phyloP scores from a whole-genome alignment of 1,140 invertebrate species.

The Aplysia californica region DNA sequence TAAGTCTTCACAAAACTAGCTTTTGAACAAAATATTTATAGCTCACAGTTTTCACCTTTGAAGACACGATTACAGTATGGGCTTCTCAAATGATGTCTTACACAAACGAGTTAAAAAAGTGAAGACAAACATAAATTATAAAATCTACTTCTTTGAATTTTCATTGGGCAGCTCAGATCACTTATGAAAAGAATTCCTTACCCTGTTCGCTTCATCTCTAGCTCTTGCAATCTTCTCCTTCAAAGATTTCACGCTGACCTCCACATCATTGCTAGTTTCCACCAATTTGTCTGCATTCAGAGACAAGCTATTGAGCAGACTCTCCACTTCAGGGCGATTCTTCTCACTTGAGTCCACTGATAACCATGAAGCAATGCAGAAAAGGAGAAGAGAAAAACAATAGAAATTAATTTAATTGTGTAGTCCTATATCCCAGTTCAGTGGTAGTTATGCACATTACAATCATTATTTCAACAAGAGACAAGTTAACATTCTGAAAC shows the following conservation, averaged over 20 bases:
- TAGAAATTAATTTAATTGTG: not conserved
- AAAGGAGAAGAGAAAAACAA: conserved; percentile 48
- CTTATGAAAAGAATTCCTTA: conserved; percentile 49
- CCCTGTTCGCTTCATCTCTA: conserved; percentile 78
- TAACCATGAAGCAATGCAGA: too few species aligned
- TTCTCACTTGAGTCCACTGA: conserved; percentile 77
- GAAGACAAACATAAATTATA: not conserved
- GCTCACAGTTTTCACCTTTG: too few species aligned
- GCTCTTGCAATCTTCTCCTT: conserved; percentile 82
- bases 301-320: conserved; percentile 73
- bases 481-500: too few species aligned
- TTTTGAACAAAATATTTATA: too few species aligned
- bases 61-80: too few species aligned
- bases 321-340: conserved; percentile 75
- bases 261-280: conserved; percentile 64
- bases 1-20: too few species aligned
- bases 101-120: too few species aligned
- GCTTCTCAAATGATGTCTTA: too few species aligned
- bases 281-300: conserved; percentile 69
- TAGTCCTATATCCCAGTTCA: too few species aligned
- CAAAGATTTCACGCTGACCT: conserved; percentile 78
- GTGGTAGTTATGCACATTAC: too few species aligned
- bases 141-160: not conserved
- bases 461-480: too few species aligned
- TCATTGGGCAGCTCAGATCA: too few species aligned